These are phyloP conservation scores for Zaprionus lachaisei DNA, from an alignment of 1,140 invertebrate species.

Conservation along the genomic window DNA sequence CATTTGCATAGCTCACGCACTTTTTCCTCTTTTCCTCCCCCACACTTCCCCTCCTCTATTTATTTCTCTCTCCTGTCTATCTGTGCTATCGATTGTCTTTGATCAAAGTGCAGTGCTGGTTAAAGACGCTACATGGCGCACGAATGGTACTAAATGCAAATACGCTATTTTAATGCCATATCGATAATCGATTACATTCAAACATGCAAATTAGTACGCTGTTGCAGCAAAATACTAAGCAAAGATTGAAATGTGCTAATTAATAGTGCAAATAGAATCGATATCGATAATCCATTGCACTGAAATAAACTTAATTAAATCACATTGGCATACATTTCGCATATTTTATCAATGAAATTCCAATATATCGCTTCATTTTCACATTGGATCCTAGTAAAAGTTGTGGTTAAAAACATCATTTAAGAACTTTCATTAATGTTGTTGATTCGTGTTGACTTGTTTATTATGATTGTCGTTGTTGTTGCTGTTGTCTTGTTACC, in stretches of 20 bases:
- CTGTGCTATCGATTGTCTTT: slow-evolving; percentile 13
- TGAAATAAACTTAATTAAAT: not conserved
- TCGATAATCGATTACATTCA: too few relatives aligned
- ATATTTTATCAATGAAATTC: not conserved
- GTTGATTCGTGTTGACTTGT: not conserved
- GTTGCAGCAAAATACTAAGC: not conserved
- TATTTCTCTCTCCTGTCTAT: not conserved
- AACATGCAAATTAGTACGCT: not conserved
- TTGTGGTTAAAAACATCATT: slow-evolving; percentile 2
- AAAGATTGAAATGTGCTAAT: too few relatives aligned
- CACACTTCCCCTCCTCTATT: not conserved
- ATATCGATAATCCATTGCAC: not conserved
- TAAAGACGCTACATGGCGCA: not conserved
- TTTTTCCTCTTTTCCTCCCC: not conserved
- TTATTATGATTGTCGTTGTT: slow-evolving; percentile 19
- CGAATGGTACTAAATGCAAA: not conserved
- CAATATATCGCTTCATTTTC: not conserved
- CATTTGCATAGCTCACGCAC: slow-evolving; percentile 12
- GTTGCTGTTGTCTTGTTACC: slow-evolving; percentile 16
- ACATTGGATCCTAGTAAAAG: not conserved
- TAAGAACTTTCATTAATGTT: slow-evolving; percentile 58
- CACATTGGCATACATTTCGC: not conserved
- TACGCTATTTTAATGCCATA: too few relatives aligned
- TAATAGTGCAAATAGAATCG: not conserved
- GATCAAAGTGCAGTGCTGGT: slow-evolving; percentile 9